phyloP scores from a whole-genome alignment of 2,113 vertebrate species.

The Coracopsis vasa region DNA sequence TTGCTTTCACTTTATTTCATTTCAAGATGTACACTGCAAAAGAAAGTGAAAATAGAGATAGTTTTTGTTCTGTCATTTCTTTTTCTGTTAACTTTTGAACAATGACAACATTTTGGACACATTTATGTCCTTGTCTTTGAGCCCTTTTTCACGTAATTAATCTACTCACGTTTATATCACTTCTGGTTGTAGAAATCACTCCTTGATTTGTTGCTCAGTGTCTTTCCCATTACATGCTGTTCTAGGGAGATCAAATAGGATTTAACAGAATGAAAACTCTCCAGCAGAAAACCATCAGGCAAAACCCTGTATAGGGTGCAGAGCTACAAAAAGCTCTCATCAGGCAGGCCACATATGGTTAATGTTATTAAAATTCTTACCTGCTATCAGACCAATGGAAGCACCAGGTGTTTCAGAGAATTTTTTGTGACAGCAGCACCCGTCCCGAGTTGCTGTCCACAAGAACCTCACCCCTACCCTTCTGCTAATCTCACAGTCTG shows the following conservation, averaged over 20 bases:
- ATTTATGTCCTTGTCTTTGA: neutral
- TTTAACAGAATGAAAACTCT: conserved; percentile 15
- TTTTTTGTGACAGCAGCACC: neutral
- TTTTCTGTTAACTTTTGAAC: neutral
- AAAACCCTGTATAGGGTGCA: neutral
- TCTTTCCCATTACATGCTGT: conserved; percentile 19
- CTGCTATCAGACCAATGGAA: neutral
- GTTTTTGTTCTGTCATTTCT: neutral
- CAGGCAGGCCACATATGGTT: neutral
- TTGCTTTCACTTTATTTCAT: neutral
- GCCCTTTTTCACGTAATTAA: neutral
- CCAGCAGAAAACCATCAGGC: neutral
- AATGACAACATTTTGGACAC: neutral
- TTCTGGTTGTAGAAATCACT: neutral
- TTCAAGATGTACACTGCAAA: neutral
- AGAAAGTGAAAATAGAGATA: neutral
- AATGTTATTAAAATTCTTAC: neutral
- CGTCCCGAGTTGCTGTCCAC: neutral
- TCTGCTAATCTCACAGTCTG: neutral
- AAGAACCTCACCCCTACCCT: neutral
- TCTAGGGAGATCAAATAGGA: conserved; percentile 28
- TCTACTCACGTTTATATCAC: neutral
- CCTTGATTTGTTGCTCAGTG: neutral
- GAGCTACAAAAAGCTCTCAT: neutral
- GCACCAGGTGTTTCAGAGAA: neutral